Evolutionary conservation across 30 jellyfish, hydroid and myxozoan genomes (phyloP).

Genomic region (Rhopilema esculentum): DNA sequence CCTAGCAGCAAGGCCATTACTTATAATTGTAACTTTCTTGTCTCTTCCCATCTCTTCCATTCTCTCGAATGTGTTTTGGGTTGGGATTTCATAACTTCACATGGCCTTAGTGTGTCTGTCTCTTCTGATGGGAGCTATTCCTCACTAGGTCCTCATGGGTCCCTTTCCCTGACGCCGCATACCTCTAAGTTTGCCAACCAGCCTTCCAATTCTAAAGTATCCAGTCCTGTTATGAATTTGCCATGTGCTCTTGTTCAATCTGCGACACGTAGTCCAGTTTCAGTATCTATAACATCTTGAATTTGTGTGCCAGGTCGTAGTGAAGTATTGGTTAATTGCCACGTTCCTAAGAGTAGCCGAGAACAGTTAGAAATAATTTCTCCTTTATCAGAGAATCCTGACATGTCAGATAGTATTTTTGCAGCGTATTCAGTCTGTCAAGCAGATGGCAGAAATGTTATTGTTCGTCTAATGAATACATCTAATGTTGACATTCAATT

Average conservation of each 20-base stretch:
- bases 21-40: slow-evolving; percentile 6
- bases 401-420: slow-evolving; percentile 10
- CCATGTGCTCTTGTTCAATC: neutral
- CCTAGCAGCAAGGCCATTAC: neutral
- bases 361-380: slow-evolving; percentile 39
- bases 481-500: slow-evolving; percentile 57
- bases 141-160: neutral
- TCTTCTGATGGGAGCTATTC: neutral
- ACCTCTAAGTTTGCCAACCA: neutral
- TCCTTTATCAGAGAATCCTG: neutral
- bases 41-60: slow-evolving; percentile 13
- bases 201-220: neutral
- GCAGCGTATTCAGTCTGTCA: slow-evolving; percentile 47
- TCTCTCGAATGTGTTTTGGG: slow-evolving; percentile 10
- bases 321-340: slow-evolving; percentile 8
- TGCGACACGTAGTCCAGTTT: neutral
- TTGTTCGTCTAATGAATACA: neutral
- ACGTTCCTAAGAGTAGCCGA: neutral
- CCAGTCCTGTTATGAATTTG: neutral
- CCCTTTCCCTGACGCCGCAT: neutral
- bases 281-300: neutral
- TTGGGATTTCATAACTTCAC: slow-evolving; percentile 12
- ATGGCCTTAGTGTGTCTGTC: slow-evolving; percentile 1
- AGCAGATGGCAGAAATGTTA: slow-evolving; percentile 11
- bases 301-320: slow-evolving; percentile 6